A percentile compares a stretch with the other conserved stretches of the same genome.
These are phyloP conservation scores for Tinea trinotella DNA, from an alignment of 2,888 invertebrate genomes.

Conservation along the genomic window DNA sequence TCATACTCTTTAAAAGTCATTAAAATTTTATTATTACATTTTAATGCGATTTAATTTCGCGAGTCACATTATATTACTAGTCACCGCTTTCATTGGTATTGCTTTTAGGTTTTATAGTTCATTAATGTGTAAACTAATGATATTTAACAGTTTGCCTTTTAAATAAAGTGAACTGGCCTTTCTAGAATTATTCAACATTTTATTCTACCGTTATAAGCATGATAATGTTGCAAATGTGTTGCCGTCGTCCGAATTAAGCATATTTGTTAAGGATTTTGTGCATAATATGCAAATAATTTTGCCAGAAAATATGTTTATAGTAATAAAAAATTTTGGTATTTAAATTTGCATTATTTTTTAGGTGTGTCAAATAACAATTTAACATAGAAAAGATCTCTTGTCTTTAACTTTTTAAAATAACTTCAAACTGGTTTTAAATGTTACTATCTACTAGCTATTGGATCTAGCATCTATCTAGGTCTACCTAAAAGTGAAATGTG, in stretches of 20 bases:
- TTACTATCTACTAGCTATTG: too few species aligned
- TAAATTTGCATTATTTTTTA: too few species aligned
- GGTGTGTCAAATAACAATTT: too few species aligned
- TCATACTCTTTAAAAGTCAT: not conserved
- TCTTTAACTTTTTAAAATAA: not conserved
- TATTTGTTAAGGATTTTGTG: not conserved
- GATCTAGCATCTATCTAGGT: not conserved
- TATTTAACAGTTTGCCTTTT: not conserved
- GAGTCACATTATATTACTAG: not conserved
- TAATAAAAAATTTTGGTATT: not conserved
- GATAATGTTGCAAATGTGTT: not conserved
- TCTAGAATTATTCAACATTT: not conserved
- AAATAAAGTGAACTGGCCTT: not conserved
- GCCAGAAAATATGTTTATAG: not conserved
- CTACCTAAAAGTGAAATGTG: not conserved
- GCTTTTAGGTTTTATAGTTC: conserved; percentile 2
- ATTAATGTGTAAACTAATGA: not conserved
- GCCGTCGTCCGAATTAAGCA: not conserved
- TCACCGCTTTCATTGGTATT: conserved; percentile 2
- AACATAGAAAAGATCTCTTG: not conserved
- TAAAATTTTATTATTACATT: not conserved
- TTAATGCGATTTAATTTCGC: not conserved
- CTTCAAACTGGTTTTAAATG: too few species aligned
- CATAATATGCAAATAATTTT: not conserved
- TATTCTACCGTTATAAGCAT: not conserved